Conservation (phyloP, 2,888 invertebrate genomes). For the Chouioia cunea region DNA sequence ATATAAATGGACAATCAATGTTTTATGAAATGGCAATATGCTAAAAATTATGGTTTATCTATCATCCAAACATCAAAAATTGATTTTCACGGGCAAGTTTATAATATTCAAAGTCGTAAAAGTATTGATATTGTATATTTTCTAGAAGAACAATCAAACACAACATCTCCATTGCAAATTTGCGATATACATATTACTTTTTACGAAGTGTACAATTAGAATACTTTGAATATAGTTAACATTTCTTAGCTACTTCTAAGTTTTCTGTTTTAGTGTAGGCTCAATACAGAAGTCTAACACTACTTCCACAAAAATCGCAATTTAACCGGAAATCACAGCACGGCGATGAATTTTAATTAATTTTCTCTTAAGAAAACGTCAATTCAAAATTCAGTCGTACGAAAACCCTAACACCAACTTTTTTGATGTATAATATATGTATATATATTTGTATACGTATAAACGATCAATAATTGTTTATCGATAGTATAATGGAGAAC, state of each 20-base stretch:
- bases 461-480: slow-evolving; percentile 25
- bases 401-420: slow-evolving; percentile 37
- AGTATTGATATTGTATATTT: slow-evolving; percentile 1
- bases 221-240: too few relatives aligned
- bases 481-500: slow-evolving; percentile 24
- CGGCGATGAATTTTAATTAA: slow-evolving; percentile 47
- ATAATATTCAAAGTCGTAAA: too few relatives aligned
- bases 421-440: not conserved
- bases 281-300: slow-evolving; percentile 28
- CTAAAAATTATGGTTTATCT: too few relatives aligned
- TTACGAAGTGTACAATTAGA: slow-evolving; percentile 29
- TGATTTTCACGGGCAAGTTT: too few relatives aligned
- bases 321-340: slow-evolving; percentile 42
- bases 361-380: slow-evolving; percentile 42
- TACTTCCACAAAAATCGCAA: slow-evolving; percentile 36
- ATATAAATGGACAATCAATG: too few relatives aligned
- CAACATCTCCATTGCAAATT: slow-evolving; percentile 12
- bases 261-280: slow-evolving; percentile 26
- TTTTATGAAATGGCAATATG: too few relatives aligned
- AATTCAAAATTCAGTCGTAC: slow-evolving; percentile 44
- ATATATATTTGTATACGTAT: slow-evolving; percentile 21
- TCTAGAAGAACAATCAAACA: slow-evolving; percentile 29
- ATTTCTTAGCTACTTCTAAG: slow-evolving; percentile 14
- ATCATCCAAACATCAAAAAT: too few relatives aligned
- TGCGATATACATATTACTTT: not conserved